Conservation (phyloP, 2,113 vertebrate genomes). For the Eulemur macaco region DNA sequence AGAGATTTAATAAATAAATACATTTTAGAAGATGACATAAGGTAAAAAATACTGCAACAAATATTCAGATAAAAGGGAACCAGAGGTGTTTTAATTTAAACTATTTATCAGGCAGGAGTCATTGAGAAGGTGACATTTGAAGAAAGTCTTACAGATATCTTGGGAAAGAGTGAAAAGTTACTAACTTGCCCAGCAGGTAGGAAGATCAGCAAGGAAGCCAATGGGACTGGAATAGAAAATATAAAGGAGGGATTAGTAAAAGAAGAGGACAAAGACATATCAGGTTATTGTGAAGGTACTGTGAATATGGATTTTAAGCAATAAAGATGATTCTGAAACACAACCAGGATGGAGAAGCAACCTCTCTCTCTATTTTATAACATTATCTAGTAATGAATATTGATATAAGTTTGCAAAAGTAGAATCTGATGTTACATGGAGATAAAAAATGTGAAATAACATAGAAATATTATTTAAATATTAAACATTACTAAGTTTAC, state of each 20-base stretch:
- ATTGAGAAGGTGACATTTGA: background rate
- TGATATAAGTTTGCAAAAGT: background rate
- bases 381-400: background rate
- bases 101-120: background rate
- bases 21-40: background rate
- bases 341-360: background rate
- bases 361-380: background rate
- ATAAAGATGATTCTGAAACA: background rate
- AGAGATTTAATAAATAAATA: background rate
- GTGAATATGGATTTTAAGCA: background rate
- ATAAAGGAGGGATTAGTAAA: background rate
- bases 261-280: background rate
- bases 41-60: background rate
- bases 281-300: background rate
- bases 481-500: background rate
- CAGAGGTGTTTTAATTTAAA: background rate
- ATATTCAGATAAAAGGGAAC: background rate
- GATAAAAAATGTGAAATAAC: background rate
- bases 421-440: background rate
- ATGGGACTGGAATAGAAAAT: background rate
- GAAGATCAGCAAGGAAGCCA: background rate
- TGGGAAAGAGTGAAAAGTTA: background rate
- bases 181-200: background rate
- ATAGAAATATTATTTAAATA: constrained; percentile 12
- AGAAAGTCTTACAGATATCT: background rate